These are phyloP conservation scores for Orthosia cruda DNA, from an alignment of 2,888 invertebrate genomes.

Conservation along the genomic window DNA sequence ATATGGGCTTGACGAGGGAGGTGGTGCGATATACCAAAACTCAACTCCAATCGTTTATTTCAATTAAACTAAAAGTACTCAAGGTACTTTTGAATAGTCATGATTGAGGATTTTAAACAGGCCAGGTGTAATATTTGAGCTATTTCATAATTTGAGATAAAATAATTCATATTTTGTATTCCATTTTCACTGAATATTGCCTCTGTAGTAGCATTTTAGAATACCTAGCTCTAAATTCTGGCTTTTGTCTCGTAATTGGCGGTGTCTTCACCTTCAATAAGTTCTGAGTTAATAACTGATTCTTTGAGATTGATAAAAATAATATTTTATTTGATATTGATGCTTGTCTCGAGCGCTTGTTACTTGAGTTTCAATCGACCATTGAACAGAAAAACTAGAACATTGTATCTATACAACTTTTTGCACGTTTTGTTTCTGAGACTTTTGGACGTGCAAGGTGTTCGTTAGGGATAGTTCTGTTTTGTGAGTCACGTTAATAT, in stretches of 20 bases:
- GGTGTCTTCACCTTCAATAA: neutral
- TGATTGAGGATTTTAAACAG: no score
- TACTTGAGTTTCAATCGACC: constrained; percentile 33
- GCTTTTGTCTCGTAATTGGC: neutral
- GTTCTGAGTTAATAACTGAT: neutral
- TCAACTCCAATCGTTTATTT: no score
- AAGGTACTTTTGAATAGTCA: no score
- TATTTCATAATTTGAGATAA: neutral
- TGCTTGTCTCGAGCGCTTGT: constrained; percentile 25
- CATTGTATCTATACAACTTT: constrained; percentile 28
- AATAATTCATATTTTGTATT: neutral
- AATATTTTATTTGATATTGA: neutral
- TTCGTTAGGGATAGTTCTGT: neutral
- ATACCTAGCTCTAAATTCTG: neutral
- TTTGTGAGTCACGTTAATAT: neutral
- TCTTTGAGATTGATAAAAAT: neutral
- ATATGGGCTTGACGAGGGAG: neutral
- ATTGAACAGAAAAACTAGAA: constrained; percentile 40
- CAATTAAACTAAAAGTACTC: no score
- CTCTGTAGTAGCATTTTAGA: neutral
- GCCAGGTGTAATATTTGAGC: neutral
- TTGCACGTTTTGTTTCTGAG: constrained; percentile 30
- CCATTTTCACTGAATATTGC: neutral
- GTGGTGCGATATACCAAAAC: neutral
- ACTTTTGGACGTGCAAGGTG: constrained; percentile 4